phyloP scores from a whole-genome alignment of 1,140 invertebrate genomes.

The Samia ricini region DNA sequence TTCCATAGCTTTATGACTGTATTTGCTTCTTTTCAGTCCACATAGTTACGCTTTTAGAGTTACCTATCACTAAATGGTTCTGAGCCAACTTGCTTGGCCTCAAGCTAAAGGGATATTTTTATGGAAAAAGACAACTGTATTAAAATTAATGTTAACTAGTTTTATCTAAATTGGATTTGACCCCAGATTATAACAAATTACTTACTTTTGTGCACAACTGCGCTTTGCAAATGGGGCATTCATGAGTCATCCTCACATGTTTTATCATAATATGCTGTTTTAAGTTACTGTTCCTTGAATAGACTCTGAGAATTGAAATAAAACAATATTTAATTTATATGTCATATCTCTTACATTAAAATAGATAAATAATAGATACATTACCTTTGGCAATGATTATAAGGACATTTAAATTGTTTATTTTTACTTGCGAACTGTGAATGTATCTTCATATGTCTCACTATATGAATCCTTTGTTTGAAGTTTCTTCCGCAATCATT shows the following conservation, averaged over 20 bases:
- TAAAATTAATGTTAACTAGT: not conserved
- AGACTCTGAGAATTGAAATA: conserved; percentile 31
- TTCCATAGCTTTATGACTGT: no score
- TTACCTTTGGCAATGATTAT: conserved; percentile 67
- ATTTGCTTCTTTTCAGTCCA: no score
- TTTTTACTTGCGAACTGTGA: conserved; percentile 6
- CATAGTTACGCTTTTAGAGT: no score
- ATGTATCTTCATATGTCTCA: conserved; percentile 67
- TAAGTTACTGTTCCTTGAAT: conserved; percentile 62
- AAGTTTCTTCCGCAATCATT: conserved; percentile 68
- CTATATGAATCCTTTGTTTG: conserved; percentile 57
- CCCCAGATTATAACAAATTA: not conserved
- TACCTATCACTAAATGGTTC: no score
- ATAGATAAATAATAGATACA: not conserved
- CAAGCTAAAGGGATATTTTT: no score
- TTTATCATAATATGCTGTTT: conserved; percentile 60
- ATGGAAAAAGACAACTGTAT: not conserved
- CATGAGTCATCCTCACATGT: conserved; percentile 48
- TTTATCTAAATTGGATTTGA: not conserved
- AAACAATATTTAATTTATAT: no score
- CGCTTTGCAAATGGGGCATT: conserved; percentile 47
- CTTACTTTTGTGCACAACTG: conserved; percentile 59
- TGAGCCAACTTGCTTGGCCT: no score
- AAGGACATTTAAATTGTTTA: conserved; percentile 57
- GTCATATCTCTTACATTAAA: not conserved